phyloP scores from a whole-genome alignment of 2,888 invertebrate species.

The Colletes collaris region DNA sequence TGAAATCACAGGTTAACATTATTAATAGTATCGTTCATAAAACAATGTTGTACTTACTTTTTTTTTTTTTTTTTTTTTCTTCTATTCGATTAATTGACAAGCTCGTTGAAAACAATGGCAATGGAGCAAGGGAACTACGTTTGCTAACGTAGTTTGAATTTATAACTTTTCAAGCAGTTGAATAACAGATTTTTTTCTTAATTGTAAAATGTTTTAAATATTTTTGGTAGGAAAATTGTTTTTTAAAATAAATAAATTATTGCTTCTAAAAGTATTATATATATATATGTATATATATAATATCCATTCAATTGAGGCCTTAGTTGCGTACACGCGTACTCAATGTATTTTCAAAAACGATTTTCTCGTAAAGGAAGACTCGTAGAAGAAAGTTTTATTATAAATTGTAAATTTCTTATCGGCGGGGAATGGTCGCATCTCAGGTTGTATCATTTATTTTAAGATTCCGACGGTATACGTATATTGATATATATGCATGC shows the following conservation, averaged over 20 bases:
- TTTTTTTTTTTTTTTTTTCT: too few relatives aligned
- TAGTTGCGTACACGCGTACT: not conserved
- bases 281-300: too few relatives aligned
- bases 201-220: too few relatives aligned
- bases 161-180: not conserved
- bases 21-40: not conserved
- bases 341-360: not conserved
- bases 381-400: not conserved
- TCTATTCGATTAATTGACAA: not conserved
- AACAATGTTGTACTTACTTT: not conserved
- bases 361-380: not conserved
- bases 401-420: not conserved
- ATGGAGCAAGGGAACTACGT: not conserved
- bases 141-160: not conserved
- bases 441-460: not conserved
- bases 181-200: too few relatives aligned
- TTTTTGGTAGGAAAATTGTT: too few relatives aligned
- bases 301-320: too few relatives aligned
- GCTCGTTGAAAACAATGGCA: not conserved
- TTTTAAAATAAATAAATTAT: too few relatives aligned
- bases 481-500: slow-evolving; percentile 15
- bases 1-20: not conserved
- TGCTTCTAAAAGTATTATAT: too few relatives aligned
- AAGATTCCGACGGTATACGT: not conserved
- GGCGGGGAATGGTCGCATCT: not conserved